phyloP scores from a whole-genome alignment of 1,140 invertebrate genomes.

The Meteorus sp. region DNA sequence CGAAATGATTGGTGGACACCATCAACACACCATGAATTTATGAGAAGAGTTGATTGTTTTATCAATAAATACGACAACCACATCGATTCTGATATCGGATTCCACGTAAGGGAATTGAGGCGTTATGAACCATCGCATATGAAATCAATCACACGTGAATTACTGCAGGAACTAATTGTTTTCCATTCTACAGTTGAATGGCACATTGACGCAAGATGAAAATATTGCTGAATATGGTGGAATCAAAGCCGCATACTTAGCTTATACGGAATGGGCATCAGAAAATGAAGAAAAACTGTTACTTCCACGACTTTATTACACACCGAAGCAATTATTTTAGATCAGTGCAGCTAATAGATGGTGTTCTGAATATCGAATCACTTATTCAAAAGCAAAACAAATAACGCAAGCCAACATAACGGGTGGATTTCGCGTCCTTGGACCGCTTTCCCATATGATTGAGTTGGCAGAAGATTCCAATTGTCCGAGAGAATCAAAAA shows the following conservation, averaged over 20 bases:
- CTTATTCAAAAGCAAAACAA: not conserved
- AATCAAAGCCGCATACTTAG: not conserved
- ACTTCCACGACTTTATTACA: not conserved
- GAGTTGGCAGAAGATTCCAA: no score
- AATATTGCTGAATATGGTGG: not conserved
- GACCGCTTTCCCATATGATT: not conserved
- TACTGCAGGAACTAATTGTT: no score
- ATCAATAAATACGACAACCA: constrained; percentile 87
- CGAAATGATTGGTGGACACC: constrained; percentile 82
- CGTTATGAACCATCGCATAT: no score
- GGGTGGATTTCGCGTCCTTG: not conserved
- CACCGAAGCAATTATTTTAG: not conserved
- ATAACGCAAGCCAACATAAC: not conserved
- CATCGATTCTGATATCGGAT: constrained; percentile 67
- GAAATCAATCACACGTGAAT: no score
- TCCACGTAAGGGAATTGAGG: constrained; percentile 64
- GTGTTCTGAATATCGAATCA: not conserved
- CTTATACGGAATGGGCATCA: not conserved
- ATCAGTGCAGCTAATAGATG: not conserved
- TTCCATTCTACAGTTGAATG: not conserved
- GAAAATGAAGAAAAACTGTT: not conserved
- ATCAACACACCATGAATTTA: constrained; percentile 72
- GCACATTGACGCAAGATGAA: not conserved
- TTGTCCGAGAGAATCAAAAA: no score
- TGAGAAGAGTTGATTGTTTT: constrained; percentile 78